Evolutionary conservation across 2,888 invertebrate species (phyloP), one percentile per base, ranked within the genome.

Genomic region (Phania funesta): DNA sequence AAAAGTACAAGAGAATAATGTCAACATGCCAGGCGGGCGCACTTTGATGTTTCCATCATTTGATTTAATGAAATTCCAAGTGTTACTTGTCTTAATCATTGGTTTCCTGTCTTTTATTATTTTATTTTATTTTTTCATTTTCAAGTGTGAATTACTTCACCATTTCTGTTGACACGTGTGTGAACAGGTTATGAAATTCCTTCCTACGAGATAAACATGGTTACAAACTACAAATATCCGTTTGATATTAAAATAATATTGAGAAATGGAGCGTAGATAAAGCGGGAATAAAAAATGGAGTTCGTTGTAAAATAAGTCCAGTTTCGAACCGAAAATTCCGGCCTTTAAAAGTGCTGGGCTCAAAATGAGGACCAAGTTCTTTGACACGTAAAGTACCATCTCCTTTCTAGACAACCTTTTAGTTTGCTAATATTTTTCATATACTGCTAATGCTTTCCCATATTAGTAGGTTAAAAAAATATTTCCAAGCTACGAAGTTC

Each of bases 1-100:
- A 35, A 8, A 3, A 58, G 9, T 48, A 48, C 24, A 71, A 18
- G 50, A 54, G 54, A 80, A 76, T 54, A 76, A 71, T 67, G 76
- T 68, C 78, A 78, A 78, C 60, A 73, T 56, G 71, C 56, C 71
- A 26, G 16, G 54, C 62, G 29, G 9, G 18, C 8, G 7, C 64
- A 52, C 82, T 82, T 82, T 79, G 78, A 82, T 78, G 82, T 78
- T 44, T 46, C 26, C 29, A 9, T 60, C 16, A 20, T 26, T 13
- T 56, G 29, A 41, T 56, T 75, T 79, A 78, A 82, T 82, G 70
- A 82, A 82, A 82, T 82, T 82, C 82, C 82, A 78, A 78, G 80
- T 75, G 64, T 75, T 76, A 54, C 74, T 64, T 78, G 52, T 65
- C 70, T 64, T 78, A 82, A 82, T 78, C 29, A 70, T 75, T 75